These are phyloP conservation scores for Oncorhynchus masou DNA, from an alignment of 2,113 vertebrate species.

Conservation along the genomic window DNA sequence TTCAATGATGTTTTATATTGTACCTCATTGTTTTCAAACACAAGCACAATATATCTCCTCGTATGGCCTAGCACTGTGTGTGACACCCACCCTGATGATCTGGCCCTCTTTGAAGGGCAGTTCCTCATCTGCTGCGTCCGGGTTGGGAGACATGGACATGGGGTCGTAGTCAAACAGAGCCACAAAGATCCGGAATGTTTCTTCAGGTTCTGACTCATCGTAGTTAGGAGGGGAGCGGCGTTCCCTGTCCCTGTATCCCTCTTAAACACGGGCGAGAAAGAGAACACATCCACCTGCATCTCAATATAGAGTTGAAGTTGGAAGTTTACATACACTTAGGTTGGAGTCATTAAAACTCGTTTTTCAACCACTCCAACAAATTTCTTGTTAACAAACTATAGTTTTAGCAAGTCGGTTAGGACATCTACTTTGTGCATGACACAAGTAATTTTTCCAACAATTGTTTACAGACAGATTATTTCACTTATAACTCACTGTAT, in stretches of 20 bases:
- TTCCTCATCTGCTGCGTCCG: constrained; percentile 91
- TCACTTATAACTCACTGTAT: too few species aligned
- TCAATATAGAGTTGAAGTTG: too few species aligned
- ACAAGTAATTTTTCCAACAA: too few species aligned
- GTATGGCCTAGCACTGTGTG: background rate
- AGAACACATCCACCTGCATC: constrained; percentile 13
- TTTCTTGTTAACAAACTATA: too few species aligned
- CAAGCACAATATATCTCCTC: background rate
- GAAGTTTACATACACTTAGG: too few species aligned
- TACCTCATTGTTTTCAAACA: background rate
- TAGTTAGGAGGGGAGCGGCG: constrained; percentile 85
- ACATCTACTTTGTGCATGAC: too few species aligned
- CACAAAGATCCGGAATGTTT: constrained; percentile 86
- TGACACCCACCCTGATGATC: constrained; percentile 85
- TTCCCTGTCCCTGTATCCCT: constrained; percentile 79
- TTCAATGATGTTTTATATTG: too few species aligned
- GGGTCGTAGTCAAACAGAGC: constrained; percentile 96
- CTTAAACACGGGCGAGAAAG: constrained; percentile 60
- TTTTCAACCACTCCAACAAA: too few species aligned
- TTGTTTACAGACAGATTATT: too few species aligned
- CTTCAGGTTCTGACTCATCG: constrained; percentile 89
- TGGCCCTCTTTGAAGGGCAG: constrained; percentile 96
- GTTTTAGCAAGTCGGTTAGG: too few species aligned
- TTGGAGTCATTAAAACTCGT: too few species aligned
- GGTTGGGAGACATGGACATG: constrained; percentile 94